These are phyloP conservation scores for Mastacembelus armatus DNA, from an alignment of 2,797 vertebrate species.

Conservation along the genomic window DNA sequence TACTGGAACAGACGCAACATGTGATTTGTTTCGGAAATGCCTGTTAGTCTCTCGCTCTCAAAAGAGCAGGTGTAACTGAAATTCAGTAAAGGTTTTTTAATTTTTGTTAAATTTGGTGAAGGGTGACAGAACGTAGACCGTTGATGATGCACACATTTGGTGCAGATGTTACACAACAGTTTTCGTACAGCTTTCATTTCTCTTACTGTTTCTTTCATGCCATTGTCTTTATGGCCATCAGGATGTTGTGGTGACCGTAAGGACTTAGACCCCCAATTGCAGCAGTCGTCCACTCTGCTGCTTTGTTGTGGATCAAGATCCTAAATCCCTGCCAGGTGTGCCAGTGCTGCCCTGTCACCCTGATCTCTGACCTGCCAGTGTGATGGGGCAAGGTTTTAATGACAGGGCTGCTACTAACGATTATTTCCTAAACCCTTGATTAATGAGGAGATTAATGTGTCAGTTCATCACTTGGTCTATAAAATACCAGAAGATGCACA, in stretches of 20 bases:
- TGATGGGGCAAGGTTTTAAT: background rate
- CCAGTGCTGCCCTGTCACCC: slow-evolving; percentile 14
- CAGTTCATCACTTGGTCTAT: background rate
- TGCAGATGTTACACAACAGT: background rate
- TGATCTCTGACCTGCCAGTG: slow-evolving; percentile 51
- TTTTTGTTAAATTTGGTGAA: background rate
- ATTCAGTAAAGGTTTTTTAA: too few relatives aligned
- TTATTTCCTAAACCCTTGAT: slow-evolving; percentile 21
- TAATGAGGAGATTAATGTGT: background rate
- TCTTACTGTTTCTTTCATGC: background rate
- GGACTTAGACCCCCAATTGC: background rate
- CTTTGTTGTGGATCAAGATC: slow-evolving; percentile 29
- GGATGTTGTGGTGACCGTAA: slow-evolving; percentile 7
- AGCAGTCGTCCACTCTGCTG: slow-evolving; percentile 4
- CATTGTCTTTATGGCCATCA: slow-evolving; percentile 2
- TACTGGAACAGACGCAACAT: too few relatives aligned
- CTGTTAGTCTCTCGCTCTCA: too few relatives aligned
- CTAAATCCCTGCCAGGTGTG: slow-evolving; percentile 44
- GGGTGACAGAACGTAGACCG: too few relatives aligned
- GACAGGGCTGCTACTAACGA: slow-evolving; percentile 11
- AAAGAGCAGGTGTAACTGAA: too few relatives aligned
- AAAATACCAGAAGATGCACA: background rate
- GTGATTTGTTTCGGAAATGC: too few relatives aligned
- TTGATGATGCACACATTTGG: background rate
- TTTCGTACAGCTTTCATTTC: background rate